Percentiles rank a stretch among this genome's conserved stretches.
phyloP scores from a whole-genome alignment of 2,888 invertebrate genomes.

The Coenonympha glycerion region DNA sequence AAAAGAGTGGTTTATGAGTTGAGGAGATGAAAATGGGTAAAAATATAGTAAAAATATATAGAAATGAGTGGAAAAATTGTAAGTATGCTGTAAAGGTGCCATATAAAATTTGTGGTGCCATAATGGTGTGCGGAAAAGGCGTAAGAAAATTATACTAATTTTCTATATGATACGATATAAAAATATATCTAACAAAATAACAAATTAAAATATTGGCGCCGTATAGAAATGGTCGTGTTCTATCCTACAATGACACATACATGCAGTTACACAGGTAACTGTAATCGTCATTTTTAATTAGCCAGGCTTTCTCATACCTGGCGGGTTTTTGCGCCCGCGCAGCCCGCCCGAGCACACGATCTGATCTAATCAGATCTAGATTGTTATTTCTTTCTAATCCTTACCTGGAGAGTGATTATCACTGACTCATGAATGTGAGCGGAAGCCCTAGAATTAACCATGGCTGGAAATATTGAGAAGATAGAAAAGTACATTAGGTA shows the following conservation, averaged over 20 bases:
- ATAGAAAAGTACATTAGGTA: no score
- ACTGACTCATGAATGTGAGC: neutral
- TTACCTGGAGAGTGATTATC: neutral
- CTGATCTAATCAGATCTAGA: conserved; percentile 21
- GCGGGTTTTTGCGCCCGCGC: conserved; percentile 27
- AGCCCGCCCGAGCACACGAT: conserved; percentile 18
- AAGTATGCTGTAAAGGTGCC: no score
- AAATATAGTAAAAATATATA: no score
- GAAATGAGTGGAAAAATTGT: no score
- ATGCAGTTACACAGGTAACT: conserved; percentile 20
- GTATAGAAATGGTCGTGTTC: neutral
- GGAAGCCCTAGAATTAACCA: neutral
- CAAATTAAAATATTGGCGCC: conserved; percentile 12
- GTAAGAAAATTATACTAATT: no score
- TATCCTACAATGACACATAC: neutral
- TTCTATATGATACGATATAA: no score
- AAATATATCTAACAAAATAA: no score
- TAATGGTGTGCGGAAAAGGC: no score
- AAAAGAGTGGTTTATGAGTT: no score
- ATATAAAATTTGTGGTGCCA: no score
- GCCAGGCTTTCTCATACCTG: conserved; percentile 21
- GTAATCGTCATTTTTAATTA: conserved; percentile 31
- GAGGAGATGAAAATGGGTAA: no score
- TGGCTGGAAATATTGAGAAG: no score
- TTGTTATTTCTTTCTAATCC: conserved; percentile 18